These are phyloP conservation scores for Ramphastos sulfuratus DNA, from an alignment of 2,113 vertebrate genomes.

Conservation along the genomic window DNA sequence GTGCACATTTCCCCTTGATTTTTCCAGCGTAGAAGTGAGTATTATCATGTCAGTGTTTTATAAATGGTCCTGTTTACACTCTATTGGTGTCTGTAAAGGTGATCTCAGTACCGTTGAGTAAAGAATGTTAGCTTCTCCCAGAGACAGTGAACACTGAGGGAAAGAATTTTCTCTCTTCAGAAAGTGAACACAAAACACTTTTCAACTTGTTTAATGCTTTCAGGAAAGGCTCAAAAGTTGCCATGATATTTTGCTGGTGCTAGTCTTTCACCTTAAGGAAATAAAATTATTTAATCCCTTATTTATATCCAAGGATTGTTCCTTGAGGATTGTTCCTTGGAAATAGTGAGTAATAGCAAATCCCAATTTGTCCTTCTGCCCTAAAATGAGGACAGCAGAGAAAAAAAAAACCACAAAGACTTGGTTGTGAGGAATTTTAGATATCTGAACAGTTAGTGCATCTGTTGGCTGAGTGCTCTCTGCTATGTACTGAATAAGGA, in stretches of 20 bases:
- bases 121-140: not conserved
- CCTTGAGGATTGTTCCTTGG: not conserved
- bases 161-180: not conserved
- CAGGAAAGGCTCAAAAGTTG: not conserved
- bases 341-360: rapidly evolving
- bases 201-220: not conserved
- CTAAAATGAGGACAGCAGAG: not conserved
- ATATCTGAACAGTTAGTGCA: not conserved
- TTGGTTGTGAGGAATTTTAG: not conserved
- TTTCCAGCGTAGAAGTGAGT: not conserved
- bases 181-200: not conserved
- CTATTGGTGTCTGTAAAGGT: not conserved
- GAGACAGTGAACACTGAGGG: not conserved
- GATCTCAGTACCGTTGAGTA: not conserved
- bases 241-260: not conserved
- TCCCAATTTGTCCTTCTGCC: not conserved
- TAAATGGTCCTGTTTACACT: not conserved
- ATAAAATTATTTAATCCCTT: not conserved
- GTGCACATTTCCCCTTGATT: not conserved
- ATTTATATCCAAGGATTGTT: not conserved
- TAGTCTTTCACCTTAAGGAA: not conserved
- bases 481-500: not conserved
- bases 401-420: not conserved
- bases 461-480: not conserved
- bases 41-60: not conserved